A percentile compares a stretch with the other conserved stretches of the same genome.
Evolutionary conservation across 2,888 invertebrate genomes (phyloP).

Genomic region (Liopterus haemorrhoidalis): DNA sequence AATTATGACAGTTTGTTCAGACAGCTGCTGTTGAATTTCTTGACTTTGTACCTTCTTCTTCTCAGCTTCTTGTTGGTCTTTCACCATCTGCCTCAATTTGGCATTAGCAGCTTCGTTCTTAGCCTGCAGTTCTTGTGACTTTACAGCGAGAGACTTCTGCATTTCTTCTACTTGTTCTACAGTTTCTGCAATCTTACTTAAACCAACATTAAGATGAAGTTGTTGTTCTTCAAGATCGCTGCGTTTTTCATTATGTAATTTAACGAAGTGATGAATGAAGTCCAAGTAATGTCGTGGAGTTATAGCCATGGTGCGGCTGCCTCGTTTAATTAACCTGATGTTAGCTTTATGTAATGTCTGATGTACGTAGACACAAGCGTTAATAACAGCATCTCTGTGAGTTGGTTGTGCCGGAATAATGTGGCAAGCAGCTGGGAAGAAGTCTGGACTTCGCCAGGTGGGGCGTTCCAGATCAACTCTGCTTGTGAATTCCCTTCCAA

Average conservation of each 20-base stretch:
- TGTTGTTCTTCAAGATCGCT: slow-evolving; percentile 98
- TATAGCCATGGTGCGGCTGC: slow-evolving; percentile 93
- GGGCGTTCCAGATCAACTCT: slow-evolving; percentile 90
- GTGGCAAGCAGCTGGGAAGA: slow-evolving; percentile 84
- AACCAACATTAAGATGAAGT: slow-evolving; percentile 94
- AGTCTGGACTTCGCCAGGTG: slow-evolving; percentile 79
- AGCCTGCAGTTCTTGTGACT: slow-evolving; percentile 88
- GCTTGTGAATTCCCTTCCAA: slow-evolving; percentile 91
- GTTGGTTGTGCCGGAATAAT: slow-evolving; percentile 65
- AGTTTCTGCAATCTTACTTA: slow-evolving; percentile 98
- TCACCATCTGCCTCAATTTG: slow-evolving; percentile 98
- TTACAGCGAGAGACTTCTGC: slow-evolving; percentile 96
- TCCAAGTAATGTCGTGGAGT: slow-evolving; percentile 95
- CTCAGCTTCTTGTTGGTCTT: slow-evolving; percentile 98
- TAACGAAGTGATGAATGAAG: slow-evolving; percentile 98
- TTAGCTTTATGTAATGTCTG: slow-evolving; percentile 96
- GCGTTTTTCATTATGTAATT: slow-evolving; percentile 94
- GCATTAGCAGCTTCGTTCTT: slow-evolving; percentile 99
- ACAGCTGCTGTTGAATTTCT: slow-evolving; percentile 78
- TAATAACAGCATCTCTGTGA: slow-evolving; percentile 96
- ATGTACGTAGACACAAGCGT: slow-evolving; percentile 97
- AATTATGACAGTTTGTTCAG: slow-evolving; percentile 88
- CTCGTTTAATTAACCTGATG: slow-evolving; percentile 80
- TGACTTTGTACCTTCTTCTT: slow-evolving; percentile 97
- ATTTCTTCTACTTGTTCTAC: slow-evolving; percentile 99